phyloP scores from a whole-genome alignment of 1,140 invertebrate genomes.

The Trachymyrmex cornetzi region DNA sequence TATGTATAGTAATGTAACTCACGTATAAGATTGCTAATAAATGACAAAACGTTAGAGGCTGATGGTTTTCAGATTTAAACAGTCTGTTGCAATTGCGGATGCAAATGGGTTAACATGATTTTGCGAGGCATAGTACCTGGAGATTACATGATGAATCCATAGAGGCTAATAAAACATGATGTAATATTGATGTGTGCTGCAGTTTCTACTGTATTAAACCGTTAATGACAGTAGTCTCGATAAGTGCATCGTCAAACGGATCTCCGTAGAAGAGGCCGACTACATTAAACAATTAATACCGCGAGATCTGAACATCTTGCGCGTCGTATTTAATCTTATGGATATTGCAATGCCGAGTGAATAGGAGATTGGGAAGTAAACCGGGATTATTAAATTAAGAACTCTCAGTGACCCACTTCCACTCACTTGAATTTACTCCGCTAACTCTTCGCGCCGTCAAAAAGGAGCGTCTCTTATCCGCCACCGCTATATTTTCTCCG shows the following conservation, averaged over 20 bases:
- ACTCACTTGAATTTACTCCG: slow-evolving; percentile 23
- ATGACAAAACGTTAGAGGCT: not conserved
- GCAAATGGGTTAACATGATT: slow-evolving; percentile 47
- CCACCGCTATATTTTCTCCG: slow-evolving; percentile 20
- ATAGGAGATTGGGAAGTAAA: slow-evolving; percentile 10
- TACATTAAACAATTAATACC: not conserved
- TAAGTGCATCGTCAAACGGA: not conserved
- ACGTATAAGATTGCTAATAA: slow-evolving; percentile 14
- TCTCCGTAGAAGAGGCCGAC: not conserved
- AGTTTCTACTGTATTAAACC: slow-evolving; percentile 6
- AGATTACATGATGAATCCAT: slow-evolving; percentile 51
- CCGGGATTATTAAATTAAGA: slow-evolving; percentile 49
- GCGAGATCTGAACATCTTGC: not conserved
- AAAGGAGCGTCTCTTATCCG: slow-evolving; percentile 27
- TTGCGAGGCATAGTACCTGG: slow-evolving; percentile 28
- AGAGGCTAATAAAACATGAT: slow-evolving; percentile 40
- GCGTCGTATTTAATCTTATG: not conserved
- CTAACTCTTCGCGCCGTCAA: slow-evolving; percentile 18
- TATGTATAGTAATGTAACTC: not conserved
- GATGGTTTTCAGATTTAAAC: not conserved
- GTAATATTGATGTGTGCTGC: slow-evolving; percentile 18
- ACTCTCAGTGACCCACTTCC: slow-evolving; percentile 43
- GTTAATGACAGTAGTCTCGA: slow-evolving; percentile 19
- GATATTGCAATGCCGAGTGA: not conserved
- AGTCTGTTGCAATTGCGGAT: slow-evolving; percentile 21